phyloP scores from a whole-genome alignment of 2,113 vertebrate species.

The Colaptes auratus region DNA sequence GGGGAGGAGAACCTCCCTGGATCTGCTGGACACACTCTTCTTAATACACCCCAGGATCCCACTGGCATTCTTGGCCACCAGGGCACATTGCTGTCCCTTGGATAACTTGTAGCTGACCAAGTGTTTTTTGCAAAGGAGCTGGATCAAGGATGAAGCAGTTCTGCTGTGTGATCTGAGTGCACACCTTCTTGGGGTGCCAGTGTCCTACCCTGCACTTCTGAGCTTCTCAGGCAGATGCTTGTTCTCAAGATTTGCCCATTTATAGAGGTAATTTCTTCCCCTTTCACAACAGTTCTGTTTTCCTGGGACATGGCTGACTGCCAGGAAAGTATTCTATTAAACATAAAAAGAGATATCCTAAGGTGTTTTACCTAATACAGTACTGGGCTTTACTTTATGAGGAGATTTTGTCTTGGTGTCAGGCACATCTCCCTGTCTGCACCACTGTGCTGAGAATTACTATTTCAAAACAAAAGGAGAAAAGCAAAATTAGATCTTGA shows the following conservation, averaged over 20 bases:
- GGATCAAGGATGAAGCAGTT: not conserved
- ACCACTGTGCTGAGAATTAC: accelerated
- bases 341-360: not conserved
- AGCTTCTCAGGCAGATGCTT: not conserved
- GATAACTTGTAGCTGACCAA: not conserved
- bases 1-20: too few species aligned
- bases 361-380: not conserved
- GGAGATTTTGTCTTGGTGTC: not conserved
- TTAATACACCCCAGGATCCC: too few species aligned
- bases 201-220: not conserved
- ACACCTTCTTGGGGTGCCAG: not conserved
- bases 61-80: too few species aligned
- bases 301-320: not conserved
- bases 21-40: too few species aligned
- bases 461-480: not conserved
- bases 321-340: not conserved
- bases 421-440: not conserved
- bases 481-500: not conserved
- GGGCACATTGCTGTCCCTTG: too few species aligned
- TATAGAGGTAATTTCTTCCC: not conserved
- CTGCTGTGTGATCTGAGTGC: not conserved
- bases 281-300: not conserved
- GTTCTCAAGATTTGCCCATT: not conserved
- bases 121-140: not conserved
- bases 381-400: not conserved